These are phyloP conservation scores for Danionella dracula DNA, from an alignment of 2,797 vertebrate genomes.

Conservation along the genomic window DNA sequence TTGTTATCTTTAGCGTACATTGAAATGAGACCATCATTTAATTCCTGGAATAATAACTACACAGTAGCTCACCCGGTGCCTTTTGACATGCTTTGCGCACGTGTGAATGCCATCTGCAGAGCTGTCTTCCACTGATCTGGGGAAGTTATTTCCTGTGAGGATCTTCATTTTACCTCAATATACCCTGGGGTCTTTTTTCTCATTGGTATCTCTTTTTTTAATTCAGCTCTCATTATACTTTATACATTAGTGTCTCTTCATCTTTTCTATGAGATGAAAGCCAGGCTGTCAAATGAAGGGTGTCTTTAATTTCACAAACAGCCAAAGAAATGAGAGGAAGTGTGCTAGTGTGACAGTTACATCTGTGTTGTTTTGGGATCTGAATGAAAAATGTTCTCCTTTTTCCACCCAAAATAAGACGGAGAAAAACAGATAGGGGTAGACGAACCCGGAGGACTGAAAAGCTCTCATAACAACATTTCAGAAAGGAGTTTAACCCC, in stretches of 20 bases:
- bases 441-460: background rate
- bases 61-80: constrained; percentile 39
- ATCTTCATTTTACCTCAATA: constrained; percentile 53
- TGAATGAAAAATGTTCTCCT: constrained; percentile 45
- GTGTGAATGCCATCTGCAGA: constrained; percentile 60
- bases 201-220: constrained; percentile 38
- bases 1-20: constrained; percentile 4
- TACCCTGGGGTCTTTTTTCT: constrained; percentile 43
- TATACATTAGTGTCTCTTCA: constrained; percentile 23
- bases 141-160: constrained; percentile 57
- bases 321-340: constrained; percentile 19
- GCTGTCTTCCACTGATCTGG: constrained; percentile 49
- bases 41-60: constrained; percentile 30
- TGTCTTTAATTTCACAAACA: constrained; percentile 42
- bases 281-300: constrained; percentile 23
- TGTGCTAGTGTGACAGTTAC: constrained; percentile 42
- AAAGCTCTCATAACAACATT: constrained; percentile 41
- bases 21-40: constrained; percentile 28
- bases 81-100: constrained; percentile 51
- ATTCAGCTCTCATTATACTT: constrained; percentile 48
- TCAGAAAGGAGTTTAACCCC: constrained; percentile 44
- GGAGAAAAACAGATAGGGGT: constrained; percentile 7
- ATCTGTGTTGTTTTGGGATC: constrained; percentile 44
- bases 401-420: constrained; percentile 17
- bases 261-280: constrained; percentile 20